These are phyloP conservation scores for Lemur catta DNA, from an alignment of 2,797 vertebrate species.

Conservation along the genomic window DNA sequence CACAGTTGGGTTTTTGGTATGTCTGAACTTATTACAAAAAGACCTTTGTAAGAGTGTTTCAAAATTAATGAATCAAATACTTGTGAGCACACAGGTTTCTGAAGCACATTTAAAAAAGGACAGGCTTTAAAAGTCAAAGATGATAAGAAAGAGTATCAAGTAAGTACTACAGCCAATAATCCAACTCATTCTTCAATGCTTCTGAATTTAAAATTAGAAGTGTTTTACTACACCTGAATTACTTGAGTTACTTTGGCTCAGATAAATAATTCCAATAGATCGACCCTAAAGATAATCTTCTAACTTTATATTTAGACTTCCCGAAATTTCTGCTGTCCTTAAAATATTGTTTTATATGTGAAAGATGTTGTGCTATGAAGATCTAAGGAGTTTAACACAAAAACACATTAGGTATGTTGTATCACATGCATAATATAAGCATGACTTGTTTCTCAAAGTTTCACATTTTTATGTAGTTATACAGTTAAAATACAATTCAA, in stretches of 20 bases:
- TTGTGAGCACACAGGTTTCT: conserved; percentile 46
- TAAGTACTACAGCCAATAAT: conserved; percentile 66
- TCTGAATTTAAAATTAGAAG: conserved; percentile 83
- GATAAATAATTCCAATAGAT: conserved; percentile 83
- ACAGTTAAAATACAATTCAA: conserved; percentile 70
- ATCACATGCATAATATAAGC: conserved; percentile 44
- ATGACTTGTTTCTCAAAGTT: conserved; percentile 65
- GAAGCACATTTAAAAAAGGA: conserved; percentile 54
- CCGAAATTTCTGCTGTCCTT: conserved; percentile 76
- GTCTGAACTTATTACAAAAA: conserved; percentile 50
- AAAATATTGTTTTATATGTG: conserved; percentile 79
- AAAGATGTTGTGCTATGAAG: conserved; percentile 66
- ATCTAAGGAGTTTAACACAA: conserved; percentile 54
- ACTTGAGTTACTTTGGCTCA: conserved; percentile 77
- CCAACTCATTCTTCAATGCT: conserved; percentile 71
- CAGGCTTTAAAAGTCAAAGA: conserved; percentile 69
- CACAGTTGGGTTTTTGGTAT: conserved; percentile 1
- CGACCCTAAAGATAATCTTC: conserved; percentile 76
- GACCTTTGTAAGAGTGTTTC: conserved; percentile 46
- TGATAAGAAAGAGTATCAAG: conserved; percentile 60
- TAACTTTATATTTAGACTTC: conserved; percentile 79
- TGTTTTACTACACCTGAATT: conserved; percentile 82
- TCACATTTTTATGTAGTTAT: conserved; percentile 57
- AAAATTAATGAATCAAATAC: conserved; percentile 51
- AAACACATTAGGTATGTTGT: conserved; percentile 57